A percentile compares a stretch with the other conserved stretches of the same genome.
Evolutionary conservation across 2,113 vertebrate genomes (phyloP).

Genomic region (Grantiella picta): DNA sequence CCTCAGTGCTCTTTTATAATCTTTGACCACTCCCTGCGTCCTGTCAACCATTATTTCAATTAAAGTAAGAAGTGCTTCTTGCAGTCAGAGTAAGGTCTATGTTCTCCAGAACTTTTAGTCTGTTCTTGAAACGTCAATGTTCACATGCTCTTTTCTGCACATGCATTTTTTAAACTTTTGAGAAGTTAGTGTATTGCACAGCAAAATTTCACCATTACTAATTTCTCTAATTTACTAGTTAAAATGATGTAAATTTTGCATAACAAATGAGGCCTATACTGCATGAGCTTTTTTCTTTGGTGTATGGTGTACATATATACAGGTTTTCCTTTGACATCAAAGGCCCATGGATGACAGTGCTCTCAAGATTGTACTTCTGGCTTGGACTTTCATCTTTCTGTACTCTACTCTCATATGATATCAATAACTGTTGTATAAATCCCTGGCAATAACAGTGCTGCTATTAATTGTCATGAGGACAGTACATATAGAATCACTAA

Average conservation of each 20-base stretch:
- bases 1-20: not conserved
- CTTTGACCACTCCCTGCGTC: not conserved
- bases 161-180: not conserved
- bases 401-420: not conserved
- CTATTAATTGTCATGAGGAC: not conserved
- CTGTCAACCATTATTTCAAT: not conserved
- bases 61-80: not conserved
- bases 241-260: not conserved
- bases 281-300: not conserved
- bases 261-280: not conserved
- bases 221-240: not conserved
- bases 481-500: not conserved
- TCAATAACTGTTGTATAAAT: not conserved
- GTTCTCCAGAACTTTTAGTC: not conserved
- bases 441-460: not conserved
- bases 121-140: not conserved
- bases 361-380: not conserved
- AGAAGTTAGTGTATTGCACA: not conserved
- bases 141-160: not conserved
- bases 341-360: not conserved
- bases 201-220: not conserved
- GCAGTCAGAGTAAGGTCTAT: not conserved
- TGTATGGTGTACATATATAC: not conserved
- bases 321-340: not conserved
- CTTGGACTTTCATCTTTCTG: not conserved